Percentiles rank a stretch among this genome's conserved stretches.
phyloP scores from a whole-genome alignment of 1,140 invertebrate species.

The Tetranychus cinnabarinus region DNA sequence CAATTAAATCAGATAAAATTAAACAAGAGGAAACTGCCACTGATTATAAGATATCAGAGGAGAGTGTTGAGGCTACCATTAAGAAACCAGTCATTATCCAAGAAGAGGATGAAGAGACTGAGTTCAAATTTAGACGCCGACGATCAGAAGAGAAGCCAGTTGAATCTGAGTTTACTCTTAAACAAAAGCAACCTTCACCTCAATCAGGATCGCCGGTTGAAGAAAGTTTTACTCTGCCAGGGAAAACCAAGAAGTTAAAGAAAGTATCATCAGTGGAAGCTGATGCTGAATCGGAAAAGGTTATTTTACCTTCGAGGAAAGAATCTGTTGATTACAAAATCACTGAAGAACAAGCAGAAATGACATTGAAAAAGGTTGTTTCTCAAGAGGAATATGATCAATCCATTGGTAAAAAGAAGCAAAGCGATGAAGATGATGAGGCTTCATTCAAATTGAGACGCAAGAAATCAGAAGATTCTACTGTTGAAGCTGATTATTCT shows the following conservation, averaged over 20 bases:
- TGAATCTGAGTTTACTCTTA: conserved; percentile 8
- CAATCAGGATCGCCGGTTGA: conserved; percentile 31
- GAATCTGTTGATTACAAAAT: conserved; percentile 39
- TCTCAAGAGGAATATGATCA: conserved; percentile 27
- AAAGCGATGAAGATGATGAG: conserved; percentile 5
- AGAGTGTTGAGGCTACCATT: neutral
- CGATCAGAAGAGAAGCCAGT: neutral
- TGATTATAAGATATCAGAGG: conserved; percentile 2
- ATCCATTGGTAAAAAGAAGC: conserved; percentile 17
- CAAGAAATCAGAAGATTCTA: neutral
- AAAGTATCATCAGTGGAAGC: neutral
- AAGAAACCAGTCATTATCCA: neutral
- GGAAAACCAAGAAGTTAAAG: neutral
- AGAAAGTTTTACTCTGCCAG: conserved; percentile 31
- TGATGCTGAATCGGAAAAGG: conserved; percentile 31
- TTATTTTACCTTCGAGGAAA: conserved; percentile 31
- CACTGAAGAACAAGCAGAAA: conserved; percentile 23
- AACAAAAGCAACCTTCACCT: conserved; percentile 24
- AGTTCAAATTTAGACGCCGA: neutral
- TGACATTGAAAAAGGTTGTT: conserved; percentile 15
- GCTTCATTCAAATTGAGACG: neutral
- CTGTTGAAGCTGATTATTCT: neutral
- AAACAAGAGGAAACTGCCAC: neutral
- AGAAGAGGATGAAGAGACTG: conserved; percentile 9
- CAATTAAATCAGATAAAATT: neutral